Evolutionary conservation across 2,888 invertebrate species (phyloP), one percentile per base, ranked within the genome.

Genomic region (Labia minor): DNA sequence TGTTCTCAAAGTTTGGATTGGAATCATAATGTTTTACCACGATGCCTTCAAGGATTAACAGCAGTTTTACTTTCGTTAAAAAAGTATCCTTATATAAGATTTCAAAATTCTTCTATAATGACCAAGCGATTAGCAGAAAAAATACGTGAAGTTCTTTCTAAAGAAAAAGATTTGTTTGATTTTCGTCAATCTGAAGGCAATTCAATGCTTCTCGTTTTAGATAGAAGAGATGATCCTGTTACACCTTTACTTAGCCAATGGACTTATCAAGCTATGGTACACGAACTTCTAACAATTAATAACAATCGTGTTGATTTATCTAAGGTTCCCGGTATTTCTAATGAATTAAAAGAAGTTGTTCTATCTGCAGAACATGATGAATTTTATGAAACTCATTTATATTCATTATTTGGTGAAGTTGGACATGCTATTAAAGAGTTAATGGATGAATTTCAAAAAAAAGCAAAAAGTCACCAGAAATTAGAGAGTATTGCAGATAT

Each of bases 261-360:
- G 99, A 99, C 98, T 0, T 99, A 99, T 80, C 98, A 99, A 78
- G 99, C 99, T 1, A 99, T 99, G 99, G 95, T 99, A 10, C 99
- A 99, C 78, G 98, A 99, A 78, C 78, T 99, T 66, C 78, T 99
- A 61, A 88, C 88, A 0, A 95, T 99, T 71, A 87, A 87, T 74
- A 96, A 95, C 78, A 95, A 96, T 79, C 85, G 97, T 68, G 96
- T 99, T 21, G 92, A 89, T 76, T 83, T 99, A 69, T 88, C 92
- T 0, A 85, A 87, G 71, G 85, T 93, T 21, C 87, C 91, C 14
- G 92, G 90, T 62, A 88, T 95, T 69, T 85, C 88, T 19, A 91
- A 92, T 77, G 97, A 97, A 74, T 85, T 95, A 70, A 86, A 86
- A 71, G 97, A 98, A 81, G 89, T 99, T 0, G 95, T 98, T 6